phyloP scores from a whole-genome alignment of 2,797 vertebrate species.

The Clamator glandarius region DNA sequence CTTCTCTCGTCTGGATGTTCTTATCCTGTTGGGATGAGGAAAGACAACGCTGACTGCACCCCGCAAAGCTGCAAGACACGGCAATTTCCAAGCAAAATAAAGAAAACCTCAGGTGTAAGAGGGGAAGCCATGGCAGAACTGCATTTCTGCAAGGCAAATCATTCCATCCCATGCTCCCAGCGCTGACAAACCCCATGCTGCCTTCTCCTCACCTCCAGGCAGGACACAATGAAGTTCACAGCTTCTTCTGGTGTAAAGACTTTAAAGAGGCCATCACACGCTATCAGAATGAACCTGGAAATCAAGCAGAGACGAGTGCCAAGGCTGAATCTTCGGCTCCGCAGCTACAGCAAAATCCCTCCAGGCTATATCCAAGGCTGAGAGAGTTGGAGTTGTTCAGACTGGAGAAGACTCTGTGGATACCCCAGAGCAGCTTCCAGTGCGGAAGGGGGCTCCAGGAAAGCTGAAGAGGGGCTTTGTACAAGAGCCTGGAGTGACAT shows the following conservation, averaged over 20 bases:
- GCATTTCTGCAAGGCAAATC: background rate
- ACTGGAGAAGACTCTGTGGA: too few relatives aligned
- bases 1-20: conserved; percentile 76
- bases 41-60: fast-evolving
- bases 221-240: conserved; percentile 86
- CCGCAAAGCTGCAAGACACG: background rate
- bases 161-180: background rate
- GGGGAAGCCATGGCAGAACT: background rate
- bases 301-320: background rate
- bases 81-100: background rate
- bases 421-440: too few relatives aligned
- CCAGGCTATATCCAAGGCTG: background rate
- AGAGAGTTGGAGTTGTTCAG: too few relatives aligned
- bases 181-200: background rate
- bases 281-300: conserved; percentile 91
- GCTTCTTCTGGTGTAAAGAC: conserved; percentile 95
- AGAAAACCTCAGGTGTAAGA: background rate
- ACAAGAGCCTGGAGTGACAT: too few relatives aligned
- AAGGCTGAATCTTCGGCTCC: background rate
- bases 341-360: background rate
- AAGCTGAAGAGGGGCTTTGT: too few relatives aligned
- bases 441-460: too few relatives aligned
- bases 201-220: conserved; percentile 85
- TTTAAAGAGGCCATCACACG: conserved; percentile 96
- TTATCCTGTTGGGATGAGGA: conserved; percentile 76